Conservation (phyloP, 2,888 invertebrate genomes). For the Drymonia ruficornis region DNA sequence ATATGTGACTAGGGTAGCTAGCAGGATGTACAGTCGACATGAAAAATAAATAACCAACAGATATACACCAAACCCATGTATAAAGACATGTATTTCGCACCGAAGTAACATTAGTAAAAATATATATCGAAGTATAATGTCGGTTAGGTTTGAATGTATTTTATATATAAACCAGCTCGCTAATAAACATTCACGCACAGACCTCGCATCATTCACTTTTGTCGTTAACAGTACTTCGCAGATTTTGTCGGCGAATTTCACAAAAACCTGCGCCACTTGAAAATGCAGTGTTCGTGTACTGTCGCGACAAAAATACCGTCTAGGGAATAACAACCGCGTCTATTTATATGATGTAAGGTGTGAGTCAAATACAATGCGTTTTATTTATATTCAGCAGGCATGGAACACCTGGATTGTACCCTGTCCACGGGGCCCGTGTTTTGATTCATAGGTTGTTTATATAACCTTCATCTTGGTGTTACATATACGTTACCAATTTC, state of each 20-base stretch:
- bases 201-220: constrained; percentile 6
- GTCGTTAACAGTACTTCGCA: constrained; percentile 3
- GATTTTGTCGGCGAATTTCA: constrained; percentile 38
- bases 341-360: constrained; percentile 30
- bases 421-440: constrained; percentile 40
- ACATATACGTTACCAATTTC: constrained; percentile 27
- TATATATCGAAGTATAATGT: too few species aligned
- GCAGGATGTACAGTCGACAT: neutral
- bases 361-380: constrained; percentile 43
- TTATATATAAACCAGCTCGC: neutral
- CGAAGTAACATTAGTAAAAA: too few species aligned
- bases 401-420: constrained; percentile 47
- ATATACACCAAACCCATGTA: too few species aligned
- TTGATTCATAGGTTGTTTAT: constrained; percentile 36
- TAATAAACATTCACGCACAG: constrained; percentile 4
- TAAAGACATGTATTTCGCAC: too few species aligned
- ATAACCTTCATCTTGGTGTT: constrained; percentile 28
- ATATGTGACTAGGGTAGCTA: neutral
- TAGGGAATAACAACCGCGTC: constrained; percentile 39
- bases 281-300: constrained; percentile 37
- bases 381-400: constrained; percentile 60
- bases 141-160: neutral
- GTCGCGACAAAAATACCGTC: constrained; percentile 37
- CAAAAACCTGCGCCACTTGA: constrained; percentile 39
- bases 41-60: neutral